These are phyloP conservation scores for Pangasius larnaudii DNA, from an alignment of 2,797 vertebrate species.

Conservation along the genomic window DNA sequence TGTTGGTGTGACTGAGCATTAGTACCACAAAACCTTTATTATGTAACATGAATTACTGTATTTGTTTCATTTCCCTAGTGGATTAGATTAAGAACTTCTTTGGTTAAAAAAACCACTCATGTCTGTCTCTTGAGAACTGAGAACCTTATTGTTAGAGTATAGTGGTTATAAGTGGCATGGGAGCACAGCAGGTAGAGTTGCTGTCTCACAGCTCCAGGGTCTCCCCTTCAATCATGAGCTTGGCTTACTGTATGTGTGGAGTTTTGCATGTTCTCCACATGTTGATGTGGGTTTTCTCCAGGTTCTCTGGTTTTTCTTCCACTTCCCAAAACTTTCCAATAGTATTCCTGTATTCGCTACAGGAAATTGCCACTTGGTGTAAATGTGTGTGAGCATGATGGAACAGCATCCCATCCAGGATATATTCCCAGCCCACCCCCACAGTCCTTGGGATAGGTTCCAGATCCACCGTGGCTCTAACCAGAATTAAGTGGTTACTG, in stretches of 20 bases:
- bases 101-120: not conserved
- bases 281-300: not conserved
- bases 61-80: no score
- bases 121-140: not conserved
- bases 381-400: not conserved
- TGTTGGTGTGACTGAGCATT: no score
- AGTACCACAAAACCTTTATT: no score
- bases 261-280: no score
- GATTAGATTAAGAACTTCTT: no score
- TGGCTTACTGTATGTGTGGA: no score
- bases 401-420: not conserved
- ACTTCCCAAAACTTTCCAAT: not conserved
- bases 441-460: not conserved
- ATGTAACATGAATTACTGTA: no score
- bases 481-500: not conserved
- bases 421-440: not conserved
- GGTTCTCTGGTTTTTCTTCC: not conserved
- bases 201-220: no score
- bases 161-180: not conserved
- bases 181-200: no score
- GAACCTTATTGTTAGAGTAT: not conserved
- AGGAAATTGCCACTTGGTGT: not conserved
- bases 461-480: not conserved
- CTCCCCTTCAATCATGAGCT: no score
- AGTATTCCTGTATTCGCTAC: not conserved